These are phyloP conservation scores for Benthosema pterotum DNA, from an alignment of 2,797 vertebrate species.

Conservation along the genomic window DNA sequence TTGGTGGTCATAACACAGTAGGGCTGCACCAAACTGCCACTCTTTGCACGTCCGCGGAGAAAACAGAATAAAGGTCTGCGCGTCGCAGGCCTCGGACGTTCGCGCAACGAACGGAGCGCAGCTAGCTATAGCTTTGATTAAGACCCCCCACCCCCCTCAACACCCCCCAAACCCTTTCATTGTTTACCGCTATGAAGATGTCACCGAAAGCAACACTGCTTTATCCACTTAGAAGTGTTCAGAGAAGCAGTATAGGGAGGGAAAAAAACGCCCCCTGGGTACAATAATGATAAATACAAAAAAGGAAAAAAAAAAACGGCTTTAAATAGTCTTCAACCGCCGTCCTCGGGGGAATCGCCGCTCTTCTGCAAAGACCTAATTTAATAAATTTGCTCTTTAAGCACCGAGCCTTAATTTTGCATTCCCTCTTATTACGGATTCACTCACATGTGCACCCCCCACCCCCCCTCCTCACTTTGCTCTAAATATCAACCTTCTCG, in stretches of 20 bases:
- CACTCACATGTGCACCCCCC: conserved; percentile 53
- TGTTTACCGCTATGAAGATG: conserved; percentile 77
- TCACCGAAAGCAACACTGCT: conserved; percentile 73
- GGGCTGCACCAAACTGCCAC: no score
- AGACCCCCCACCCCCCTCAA: conserved; percentile 21
- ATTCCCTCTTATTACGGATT: conserved; percentile 80
- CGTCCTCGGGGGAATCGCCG: conserved; percentile 69
- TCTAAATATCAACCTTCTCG: conserved; percentile 81
- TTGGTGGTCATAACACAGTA: no score
- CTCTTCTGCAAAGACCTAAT: conserved; percentile 80
- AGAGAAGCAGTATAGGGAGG: conserved; percentile 70
- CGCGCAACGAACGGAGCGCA: conserved; percentile 32
- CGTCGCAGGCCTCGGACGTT: conserved; percentile 28
- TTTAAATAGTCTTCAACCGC: conserved; percentile 81
- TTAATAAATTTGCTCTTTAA: conserved; percentile 87
- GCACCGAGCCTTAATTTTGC: conserved; percentile 77
- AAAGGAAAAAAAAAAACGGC: conserved; percentile 54
- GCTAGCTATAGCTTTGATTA: neutral
- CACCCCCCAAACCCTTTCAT: conserved; percentile 54
- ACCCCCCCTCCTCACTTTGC: conserved; percentile 34
- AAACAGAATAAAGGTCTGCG: conserved; percentile 21
- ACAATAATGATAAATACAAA: conserved; percentile 51
- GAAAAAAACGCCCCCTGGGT: conserved; percentile 60
- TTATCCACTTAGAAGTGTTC: conserved; percentile 80
- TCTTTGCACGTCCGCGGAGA: conserved; percentile 13